Conservation (phyloP, 2,888 invertebrate species). For the Iphiclides podalirius region DNA sequence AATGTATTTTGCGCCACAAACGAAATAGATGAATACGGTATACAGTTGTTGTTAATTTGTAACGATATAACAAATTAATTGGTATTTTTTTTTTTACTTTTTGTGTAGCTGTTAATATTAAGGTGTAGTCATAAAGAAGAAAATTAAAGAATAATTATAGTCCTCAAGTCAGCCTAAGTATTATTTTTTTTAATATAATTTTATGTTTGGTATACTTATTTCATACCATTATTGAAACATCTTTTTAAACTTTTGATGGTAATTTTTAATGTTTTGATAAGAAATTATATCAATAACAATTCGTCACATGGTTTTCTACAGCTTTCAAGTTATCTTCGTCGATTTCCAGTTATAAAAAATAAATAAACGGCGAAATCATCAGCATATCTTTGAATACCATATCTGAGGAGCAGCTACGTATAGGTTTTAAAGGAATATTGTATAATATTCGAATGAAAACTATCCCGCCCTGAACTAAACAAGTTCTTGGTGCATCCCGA, state of each 20-base stretch:
- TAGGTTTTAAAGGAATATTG: conserved; percentile 13
- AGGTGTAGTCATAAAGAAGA: conserved; percentile 57
- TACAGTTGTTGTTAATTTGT: conserved; percentile 41
- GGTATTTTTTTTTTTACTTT: conserved; percentile 21
- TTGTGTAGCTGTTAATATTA: conserved; percentile 63
- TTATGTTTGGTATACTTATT: conserved; percentile 2
- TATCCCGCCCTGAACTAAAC: conserved; percentile 8
- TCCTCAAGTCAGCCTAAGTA: conserved; percentile 64
- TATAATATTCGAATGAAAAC: conserved; percentile 12
- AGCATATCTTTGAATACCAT: conserved; percentile 21
- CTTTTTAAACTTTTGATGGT: neutral
- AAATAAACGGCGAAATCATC: conserved; percentile 16
- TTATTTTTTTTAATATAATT: conserved; percentile 39
- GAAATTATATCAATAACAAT: too few species aligned
- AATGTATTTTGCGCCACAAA: conserved; percentile 49
- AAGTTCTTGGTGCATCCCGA: neutral
- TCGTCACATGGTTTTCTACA: neutral
- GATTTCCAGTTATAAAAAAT: conserved; percentile 26
- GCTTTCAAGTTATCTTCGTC: neutral
- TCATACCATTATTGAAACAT: conserved; percentile 1
- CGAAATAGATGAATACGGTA: conserved; percentile 39
- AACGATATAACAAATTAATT: conserved; percentile 33
- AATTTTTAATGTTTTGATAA: too few species aligned
- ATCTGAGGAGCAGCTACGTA: conserved; percentile 21
- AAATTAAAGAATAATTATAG: conserved; percentile 43